phyloP scores from a whole-genome alignment of 1,140 invertebrate genomes.

The Brachionus plicatilis region DNA sequence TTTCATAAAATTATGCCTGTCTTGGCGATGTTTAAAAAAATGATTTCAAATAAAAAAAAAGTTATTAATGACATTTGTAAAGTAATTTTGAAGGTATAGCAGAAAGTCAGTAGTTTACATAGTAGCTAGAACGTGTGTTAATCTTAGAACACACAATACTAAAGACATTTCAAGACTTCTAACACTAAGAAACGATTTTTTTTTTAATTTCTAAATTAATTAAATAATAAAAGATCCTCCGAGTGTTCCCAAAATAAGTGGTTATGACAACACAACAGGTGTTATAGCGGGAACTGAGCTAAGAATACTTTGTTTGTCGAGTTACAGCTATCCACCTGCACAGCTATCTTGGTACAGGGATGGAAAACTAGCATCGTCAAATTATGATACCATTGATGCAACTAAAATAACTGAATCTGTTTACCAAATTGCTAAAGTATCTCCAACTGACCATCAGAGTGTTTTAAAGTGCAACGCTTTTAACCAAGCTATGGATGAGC shows the following conservation, averaged over 20 bases:
- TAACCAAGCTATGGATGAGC: conserved; percentile 36
- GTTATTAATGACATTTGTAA: too few relatives aligned
- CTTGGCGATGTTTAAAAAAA: too few relatives aligned
- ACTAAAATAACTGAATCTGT: background rate
- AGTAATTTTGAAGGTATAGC: too few relatives aligned
- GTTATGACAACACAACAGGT: background rate
- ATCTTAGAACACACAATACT: too few relatives aligned
- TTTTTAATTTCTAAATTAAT: background rate
- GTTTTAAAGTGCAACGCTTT: conserved; percentile 24
- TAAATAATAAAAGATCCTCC: background rate
- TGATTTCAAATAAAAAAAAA: too few relatives aligned
- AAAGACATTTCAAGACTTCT: background rate
- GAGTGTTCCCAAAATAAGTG: background rate
- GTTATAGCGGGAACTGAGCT: conserved; percentile 16
- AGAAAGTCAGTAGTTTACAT: too few relatives aligned
- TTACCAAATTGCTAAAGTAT: conserved; percentile 15
- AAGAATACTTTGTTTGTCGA: background rate
- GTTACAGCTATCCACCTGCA: conserved; percentile 13
- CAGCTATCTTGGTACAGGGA: conserved; percentile 31
- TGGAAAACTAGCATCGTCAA: conserved; percentile 5
- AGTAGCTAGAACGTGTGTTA: too few relatives aligned
- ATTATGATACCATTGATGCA: conserved; percentile 16
- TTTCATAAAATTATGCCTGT: too few relatives aligned
- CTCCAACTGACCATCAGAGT: background rate
- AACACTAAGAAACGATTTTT: background rate